A percentile compares a stretch with the other conserved stretches of the same genome.
These are phyloP conservation scores for Gibbula magus DNA, from an alignment of 2,888 invertebrate genomes.

Conservation along the genomic window DNA sequence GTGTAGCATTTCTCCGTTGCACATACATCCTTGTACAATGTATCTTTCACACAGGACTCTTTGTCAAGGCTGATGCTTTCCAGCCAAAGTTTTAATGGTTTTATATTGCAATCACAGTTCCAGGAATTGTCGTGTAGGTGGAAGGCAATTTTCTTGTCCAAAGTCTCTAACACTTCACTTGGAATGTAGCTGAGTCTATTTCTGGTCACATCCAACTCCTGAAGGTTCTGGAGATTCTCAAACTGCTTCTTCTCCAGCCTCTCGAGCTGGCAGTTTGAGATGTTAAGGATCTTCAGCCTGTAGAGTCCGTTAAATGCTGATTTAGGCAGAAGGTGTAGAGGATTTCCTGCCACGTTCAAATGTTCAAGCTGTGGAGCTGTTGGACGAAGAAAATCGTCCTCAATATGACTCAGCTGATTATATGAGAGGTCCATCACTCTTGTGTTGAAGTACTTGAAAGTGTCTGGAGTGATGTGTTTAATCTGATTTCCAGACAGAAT, in stretches of 20 bases:
- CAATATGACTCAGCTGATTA: slow-evolving; percentile 53
- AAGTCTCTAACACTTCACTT: slow-evolving; percentile 40
- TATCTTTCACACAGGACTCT: slow-evolving; percentile 38
- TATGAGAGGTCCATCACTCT: slow-evolving; percentile 57
- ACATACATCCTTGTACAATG: slow-evolving; percentile 41
- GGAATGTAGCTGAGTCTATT: slow-evolving; percentile 58
- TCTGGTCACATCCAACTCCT: slow-evolving; percentile 58
- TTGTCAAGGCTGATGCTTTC: slow-evolving; percentile 31
- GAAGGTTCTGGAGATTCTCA: slow-evolving; percentile 42
- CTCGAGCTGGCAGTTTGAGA: slow-evolving; percentile 56
- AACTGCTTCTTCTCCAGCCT: slow-evolving; percentile 46
- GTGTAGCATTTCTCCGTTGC: slow-evolving; percentile 46
- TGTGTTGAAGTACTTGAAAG: slow-evolving; percentile 47
- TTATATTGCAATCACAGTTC: slow-evolving; percentile 65
- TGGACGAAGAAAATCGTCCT: slow-evolving; percentile 46
- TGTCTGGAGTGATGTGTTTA: slow-evolving; percentile 41
- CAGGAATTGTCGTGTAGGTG: slow-evolving; percentile 58
- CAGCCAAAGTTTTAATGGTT: slow-evolving; percentile 59
- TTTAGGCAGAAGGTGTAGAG: slow-evolving; percentile 45
- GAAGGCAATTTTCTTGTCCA: slow-evolving; percentile 43
- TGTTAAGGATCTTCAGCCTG: slow-evolving; percentile 53
- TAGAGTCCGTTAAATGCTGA: slow-evolving; percentile 53
- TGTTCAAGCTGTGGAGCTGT: slow-evolving; percentile 48
- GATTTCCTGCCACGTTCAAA: slow-evolving; percentile 56
- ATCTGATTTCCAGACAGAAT: slow-evolving; percentile 59